Conservation (phyloP, 2,113 vertebrate species). For the Rhodinocichla rosea region DNA sequence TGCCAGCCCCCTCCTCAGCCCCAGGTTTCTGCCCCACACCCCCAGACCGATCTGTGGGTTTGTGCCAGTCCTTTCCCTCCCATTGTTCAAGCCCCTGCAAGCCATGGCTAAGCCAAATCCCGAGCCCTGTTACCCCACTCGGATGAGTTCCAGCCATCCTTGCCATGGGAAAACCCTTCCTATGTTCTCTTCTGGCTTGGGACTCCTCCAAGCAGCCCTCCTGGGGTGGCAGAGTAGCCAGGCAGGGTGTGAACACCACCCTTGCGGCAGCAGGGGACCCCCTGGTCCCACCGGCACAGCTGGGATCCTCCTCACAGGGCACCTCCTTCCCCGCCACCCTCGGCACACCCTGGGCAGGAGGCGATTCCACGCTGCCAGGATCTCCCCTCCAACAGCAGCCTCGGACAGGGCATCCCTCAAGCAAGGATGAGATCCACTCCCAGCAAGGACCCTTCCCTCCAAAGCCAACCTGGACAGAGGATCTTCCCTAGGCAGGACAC, state of each 20-base stretch:
- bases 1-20: accelerated
- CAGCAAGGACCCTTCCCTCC: not conserved
- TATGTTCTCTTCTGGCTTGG: not conserved
- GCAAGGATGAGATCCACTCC: not conserved
- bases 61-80: not conserved
- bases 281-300: not conserved
- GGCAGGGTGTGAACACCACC: not conserved
- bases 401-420: no score
- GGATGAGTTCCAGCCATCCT: not conserved
- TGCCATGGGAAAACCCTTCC: not conserved
- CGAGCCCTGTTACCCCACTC: not conserved
- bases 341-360: not conserved
- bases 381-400: not conserved
- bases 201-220: not conserved
- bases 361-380: not conserved
- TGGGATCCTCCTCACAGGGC: not conserved
- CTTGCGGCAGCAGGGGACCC: not conserved
- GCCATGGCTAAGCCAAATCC: not conserved
- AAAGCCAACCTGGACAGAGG: not conserved
- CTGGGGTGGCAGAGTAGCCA: not conserved
- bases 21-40: not conserved
- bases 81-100: accelerated
- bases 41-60: not conserved
- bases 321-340: not conserved
- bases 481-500: not conserved